Evolutionary conservation across 1,140 invertebrate genomes (phyloP).

Genomic region (Micrasema minimum): DNA sequence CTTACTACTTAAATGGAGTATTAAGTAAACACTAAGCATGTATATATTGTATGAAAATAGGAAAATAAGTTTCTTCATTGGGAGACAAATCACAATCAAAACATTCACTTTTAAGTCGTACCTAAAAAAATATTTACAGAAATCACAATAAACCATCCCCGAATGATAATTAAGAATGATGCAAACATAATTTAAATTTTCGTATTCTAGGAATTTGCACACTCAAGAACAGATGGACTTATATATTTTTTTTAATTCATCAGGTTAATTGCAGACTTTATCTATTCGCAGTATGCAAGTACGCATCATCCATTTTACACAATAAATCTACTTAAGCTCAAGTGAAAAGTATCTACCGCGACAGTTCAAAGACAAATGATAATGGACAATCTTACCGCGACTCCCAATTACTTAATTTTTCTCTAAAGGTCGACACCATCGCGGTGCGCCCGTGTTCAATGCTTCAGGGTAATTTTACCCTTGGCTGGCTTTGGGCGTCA

Average conservation of each 20-base stretch:
- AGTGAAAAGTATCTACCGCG: slow-evolving; percentile 34
- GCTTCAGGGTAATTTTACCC: slow-evolving; percentile 16
- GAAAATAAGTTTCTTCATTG: too few relatives aligned
- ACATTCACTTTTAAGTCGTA: too few relatives aligned
- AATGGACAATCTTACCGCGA: not conserved
- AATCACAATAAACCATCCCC: not conserved
- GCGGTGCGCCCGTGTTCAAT: not conserved
- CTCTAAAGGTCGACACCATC: not conserved
- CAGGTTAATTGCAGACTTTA: not conserved
- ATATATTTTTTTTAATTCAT: not conserved
- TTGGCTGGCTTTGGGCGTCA: slow-evolving; percentile 14
- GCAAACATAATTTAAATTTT: not conserved
- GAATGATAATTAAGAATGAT: slow-evolving; percentile 5
- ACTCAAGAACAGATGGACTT: not conserved
- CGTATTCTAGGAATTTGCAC: not conserved
- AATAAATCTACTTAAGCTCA: slow-evolving; percentile 19
- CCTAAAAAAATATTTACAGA: too few relatives aligned
- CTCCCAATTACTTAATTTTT: not conserved
- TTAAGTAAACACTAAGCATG: too few relatives aligned
- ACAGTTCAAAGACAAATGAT: slow-evolving; percentile 7
- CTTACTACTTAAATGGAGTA: not conserved
- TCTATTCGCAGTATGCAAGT: slow-evolving; percentile 14
- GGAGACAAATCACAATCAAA: too few relatives aligned
- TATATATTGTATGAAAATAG: too few relatives aligned
- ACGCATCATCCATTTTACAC: not conserved